Conservation (phyloP, 2,113 vertebrate species). For the Rhinolophus ferrumequinum region DNA sequence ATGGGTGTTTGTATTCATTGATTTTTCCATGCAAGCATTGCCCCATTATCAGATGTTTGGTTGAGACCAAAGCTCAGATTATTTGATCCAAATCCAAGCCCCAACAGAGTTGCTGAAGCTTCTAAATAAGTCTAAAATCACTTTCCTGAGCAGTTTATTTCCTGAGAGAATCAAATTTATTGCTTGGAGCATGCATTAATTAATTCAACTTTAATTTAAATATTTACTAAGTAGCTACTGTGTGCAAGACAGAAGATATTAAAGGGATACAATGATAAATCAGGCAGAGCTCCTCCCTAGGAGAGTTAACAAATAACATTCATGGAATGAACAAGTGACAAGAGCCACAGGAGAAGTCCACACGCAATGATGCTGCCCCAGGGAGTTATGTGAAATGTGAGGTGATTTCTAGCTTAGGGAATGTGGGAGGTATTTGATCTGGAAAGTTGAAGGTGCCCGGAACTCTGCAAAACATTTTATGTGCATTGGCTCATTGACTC, state of each 20-base stretch:
- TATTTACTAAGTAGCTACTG: slow-evolving; percentile 29
- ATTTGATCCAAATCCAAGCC: slow-evolving; percentile 3
- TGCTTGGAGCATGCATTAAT: slow-evolving; percentile 53
- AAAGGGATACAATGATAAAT: neutral
- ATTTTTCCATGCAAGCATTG: neutral
- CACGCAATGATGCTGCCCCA: neutral
- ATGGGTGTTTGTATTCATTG: neutral
- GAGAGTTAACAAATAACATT: neutral
- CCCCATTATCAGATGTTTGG: neutral
- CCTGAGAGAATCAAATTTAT: slow-evolving; percentile 36
- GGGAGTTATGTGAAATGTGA: neutral
- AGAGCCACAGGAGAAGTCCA: neutral
- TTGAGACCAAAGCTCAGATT: neutral
- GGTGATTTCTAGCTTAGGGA: neutral
- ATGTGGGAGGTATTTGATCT: neutral
- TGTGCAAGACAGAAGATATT: neutral
- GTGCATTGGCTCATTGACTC: neutral
- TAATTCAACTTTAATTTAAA: slow-evolving; percentile 64
- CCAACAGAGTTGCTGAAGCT: neutral
- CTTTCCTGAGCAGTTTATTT: slow-evolving; percentile 47
- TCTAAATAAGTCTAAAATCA: slow-evolving; percentile 49
- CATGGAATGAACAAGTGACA: neutral
- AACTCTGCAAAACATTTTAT: neutral
- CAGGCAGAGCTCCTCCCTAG: neutral
- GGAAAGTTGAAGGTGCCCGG: neutral